phyloP scores from a whole-genome alignment of 1,140 invertebrate genomes.

The Drosophila nasuta region DNA sequence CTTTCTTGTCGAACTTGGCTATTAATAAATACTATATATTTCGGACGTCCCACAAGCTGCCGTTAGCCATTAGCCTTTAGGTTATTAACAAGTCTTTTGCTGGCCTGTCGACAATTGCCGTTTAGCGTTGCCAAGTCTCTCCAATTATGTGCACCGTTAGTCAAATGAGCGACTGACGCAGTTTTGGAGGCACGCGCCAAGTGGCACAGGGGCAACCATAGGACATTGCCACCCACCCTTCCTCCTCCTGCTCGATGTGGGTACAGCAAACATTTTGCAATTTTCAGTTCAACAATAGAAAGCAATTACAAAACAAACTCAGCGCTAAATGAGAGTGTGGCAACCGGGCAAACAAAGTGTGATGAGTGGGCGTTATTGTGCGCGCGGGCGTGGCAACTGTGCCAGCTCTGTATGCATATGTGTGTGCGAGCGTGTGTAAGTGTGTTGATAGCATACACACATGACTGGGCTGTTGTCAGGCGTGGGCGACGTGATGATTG shows the following conservation, averaged over 20 bases:
- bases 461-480: conserved; percentile 58
- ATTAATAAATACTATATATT: conserved; percentile 62
- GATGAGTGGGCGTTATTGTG: conserved; percentile 42
- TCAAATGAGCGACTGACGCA: conserved; percentile 52
- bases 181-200: neutral
- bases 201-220: neutral
- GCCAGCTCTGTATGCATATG: neutral
- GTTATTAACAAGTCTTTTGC: conserved; percentile 53
- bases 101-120: conserved; percentile 61
- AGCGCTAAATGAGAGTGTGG: conserved; percentile 78
- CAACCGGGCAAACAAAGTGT: conserved; percentile 71
- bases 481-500: conserved; percentile 66
- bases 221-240: no score
- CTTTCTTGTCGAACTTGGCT: conserved; percentile 37
- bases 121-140: conserved; percentile 70
- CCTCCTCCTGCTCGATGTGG: conserved; percentile 1
- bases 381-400: neutral
- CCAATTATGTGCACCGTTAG: conserved; percentile 77
- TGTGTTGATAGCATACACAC: conserved; percentile 35
- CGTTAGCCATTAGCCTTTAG: conserved; percentile 2
- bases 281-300: conserved; percentile 80
- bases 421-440: neutral
- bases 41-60: conserved; percentile 29
- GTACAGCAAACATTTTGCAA: conserved; percentile 76
- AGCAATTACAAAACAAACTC: conserved; percentile 82